Evolutionary conservation across 2,888 invertebrate species (phyloP).

Genomic region (Drosophila neutralis): DNA sequence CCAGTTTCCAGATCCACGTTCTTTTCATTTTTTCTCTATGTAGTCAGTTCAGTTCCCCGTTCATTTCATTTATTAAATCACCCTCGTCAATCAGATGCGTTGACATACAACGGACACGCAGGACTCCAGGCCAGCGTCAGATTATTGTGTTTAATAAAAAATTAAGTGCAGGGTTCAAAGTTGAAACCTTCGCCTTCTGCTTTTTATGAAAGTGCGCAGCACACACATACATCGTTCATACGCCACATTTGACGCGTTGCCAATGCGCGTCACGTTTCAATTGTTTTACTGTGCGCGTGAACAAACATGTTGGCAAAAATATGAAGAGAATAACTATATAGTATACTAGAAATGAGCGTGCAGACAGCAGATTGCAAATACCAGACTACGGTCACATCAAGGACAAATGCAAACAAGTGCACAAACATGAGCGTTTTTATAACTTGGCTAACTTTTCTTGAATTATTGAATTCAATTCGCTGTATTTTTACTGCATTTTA

Average conservation of each 20-base stretch:
- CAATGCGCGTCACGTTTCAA: conserved; percentile 71
- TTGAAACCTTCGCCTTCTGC: conserved; percentile 64
- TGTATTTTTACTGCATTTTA: neutral
- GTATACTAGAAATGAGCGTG: conserved; percentile 27
- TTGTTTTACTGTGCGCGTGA: conserved; percentile 63
- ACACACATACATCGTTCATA: conserved; percentile 49
- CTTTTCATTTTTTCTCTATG: neutral
- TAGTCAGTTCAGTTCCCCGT: conserved; percentile 11
- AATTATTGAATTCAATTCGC: conserved; percentile 17
- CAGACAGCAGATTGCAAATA: conserved; percentile 9
- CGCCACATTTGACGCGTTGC: conserved; percentile 51
- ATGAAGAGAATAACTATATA: conserved; percentile 45
- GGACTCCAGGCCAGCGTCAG: conserved; percentile 32
- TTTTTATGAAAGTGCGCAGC: conserved; percentile 51
- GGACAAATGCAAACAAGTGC: conserved; percentile 72
- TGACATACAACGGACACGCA: conserved; percentile 63
- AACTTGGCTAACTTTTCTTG: conserved; percentile 30
- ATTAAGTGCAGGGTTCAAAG: conserved; percentile 73
- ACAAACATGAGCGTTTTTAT: conserved; percentile 56
- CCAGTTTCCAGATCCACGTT: neutral
- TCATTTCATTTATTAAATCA: conserved; percentile 72
- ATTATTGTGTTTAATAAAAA: conserved; percentile 75
- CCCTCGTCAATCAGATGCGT: conserved; percentile 80
- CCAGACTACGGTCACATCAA: conserved; percentile 58
- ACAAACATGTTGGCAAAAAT: conserved; percentile 65